Percentiles rank a stretch among this genome's conserved stretches.
These are phyloP conservation scores for Helogale parvula DNA, from an alignment of 2,113 vertebrate genomes.

Conservation along the genomic window DNA sequence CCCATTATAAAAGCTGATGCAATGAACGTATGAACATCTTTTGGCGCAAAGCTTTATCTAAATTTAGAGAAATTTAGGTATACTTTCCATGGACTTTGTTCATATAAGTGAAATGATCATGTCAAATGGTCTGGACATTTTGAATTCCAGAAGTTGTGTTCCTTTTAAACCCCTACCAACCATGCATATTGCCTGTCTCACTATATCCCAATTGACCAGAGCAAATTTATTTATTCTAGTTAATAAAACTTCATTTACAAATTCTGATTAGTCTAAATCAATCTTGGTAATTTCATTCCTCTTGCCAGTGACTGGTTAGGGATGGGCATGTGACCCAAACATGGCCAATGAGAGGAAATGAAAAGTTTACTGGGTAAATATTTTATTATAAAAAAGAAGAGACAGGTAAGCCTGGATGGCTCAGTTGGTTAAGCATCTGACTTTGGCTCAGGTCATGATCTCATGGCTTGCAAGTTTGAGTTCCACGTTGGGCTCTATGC, in stretches of 20 bases:
- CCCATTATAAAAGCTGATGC: background rate
- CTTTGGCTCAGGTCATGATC: too few species aligned
- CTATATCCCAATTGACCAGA: background rate
- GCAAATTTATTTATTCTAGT: background rate
- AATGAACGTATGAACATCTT: background rate
- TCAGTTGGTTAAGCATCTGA: too few species aligned
- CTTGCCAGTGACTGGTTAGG: background rate
- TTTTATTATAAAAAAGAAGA: background rate
- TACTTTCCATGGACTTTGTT: background rate
- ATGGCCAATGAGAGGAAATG: background rate
- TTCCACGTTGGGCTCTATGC: too few species aligned
- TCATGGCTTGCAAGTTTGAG: too few species aligned
- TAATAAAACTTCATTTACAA: background rate
- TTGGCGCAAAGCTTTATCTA: background rate
- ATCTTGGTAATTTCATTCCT: background rate
- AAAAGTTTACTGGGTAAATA: background rate
- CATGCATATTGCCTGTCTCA: background rate
- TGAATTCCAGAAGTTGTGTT: background rate
- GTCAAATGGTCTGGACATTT: background rate
- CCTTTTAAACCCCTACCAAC: background rate
- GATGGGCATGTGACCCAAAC: background rate
- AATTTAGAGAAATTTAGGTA: background rate
- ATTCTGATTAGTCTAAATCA: background rate
- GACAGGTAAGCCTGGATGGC: too few species aligned
- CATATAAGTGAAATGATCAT: background rate